phyloP scores from a whole-genome alignment of 2,888 invertebrate species.

The Drosophila prolongata region DNA sequence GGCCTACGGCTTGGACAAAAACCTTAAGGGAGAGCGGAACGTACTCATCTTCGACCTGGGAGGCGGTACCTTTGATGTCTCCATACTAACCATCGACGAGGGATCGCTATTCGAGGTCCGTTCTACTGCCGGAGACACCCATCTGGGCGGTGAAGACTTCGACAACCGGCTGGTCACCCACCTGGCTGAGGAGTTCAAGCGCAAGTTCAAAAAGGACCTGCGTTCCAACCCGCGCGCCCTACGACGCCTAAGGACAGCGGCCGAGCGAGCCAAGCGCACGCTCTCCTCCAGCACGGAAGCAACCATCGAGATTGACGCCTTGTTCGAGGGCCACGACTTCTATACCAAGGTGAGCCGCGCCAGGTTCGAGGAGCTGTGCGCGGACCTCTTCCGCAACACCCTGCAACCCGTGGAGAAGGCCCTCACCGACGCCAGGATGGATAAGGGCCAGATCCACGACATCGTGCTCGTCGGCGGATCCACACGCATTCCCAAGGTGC shows the following conservation, averaged over 20 bases:
- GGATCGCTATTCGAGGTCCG: conserved; percentile 96
- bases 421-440: conserved; percentile 90
- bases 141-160: conserved; percentile 94
- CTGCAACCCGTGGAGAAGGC: conserved; percentile 92
- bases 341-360: conserved; percentile 90
- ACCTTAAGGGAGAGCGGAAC: conserved; percentile 91
- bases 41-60: conserved; percentile 87
- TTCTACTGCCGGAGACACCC: conserved; percentile 97
- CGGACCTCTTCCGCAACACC: conserved; percentile 90
- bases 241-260: conserved; percentile 89
- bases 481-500: conserved; percentile 92
- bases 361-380: conserved; percentile 90
- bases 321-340: conserved; percentile 89
- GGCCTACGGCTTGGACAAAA: conserved; percentile 95
- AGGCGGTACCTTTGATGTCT: conserved; percentile 98
- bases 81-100: conserved; percentile 96
- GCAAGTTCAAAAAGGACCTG: conserved; percentile 90
- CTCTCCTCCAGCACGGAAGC: conserved; percentile 92
- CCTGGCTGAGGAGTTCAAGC: conserved; percentile 94
- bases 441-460: conserved; percentile 90
- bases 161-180: conserved; percentile 94
- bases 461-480: conserved; percentile 93
- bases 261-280: conserved; percentile 91
- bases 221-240: conserved; percentile 88
- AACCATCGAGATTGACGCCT: conserved; percentile 90